Evolutionary conservation across 2,888 invertebrate species (phyloP), one percentile per base, ranked within the genome.

Genomic region (Slavum lentiscoides): DNA sequence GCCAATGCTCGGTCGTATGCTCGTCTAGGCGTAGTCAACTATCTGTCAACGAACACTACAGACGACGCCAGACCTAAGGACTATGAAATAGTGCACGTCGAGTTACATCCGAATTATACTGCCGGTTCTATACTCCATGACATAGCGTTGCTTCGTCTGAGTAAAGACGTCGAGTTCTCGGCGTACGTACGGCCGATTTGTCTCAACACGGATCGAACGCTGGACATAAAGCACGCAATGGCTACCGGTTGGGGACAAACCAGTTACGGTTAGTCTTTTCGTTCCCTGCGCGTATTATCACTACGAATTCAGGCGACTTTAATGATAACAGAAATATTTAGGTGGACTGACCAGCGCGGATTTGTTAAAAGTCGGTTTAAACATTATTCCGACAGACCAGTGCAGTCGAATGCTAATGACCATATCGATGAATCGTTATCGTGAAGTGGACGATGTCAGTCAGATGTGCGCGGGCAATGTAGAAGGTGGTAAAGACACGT

Each of bases 201-300:
- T 84, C 86, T 92, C 7, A 88, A 84, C 49, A 49, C 68, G 0
- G 17, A 55, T 11, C 23, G 5, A 2, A 21, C n/a, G 5, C 3
- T 59, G 3, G 37, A n/a, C 7, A 37, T 59, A 0, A 49, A 64
- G 17, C n/a, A 81, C 23, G 86, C 89, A 11, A 90, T 90, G 5
- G 91, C 90, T 0, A 89, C 89, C 59, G 92, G 92, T 8, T 92
- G 91, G 86, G 92, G 92, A 1, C 89, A 86, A 30, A 86, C 86
- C 0, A 85, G 84, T 6, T 85, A 84, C 61, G 86, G 86, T 64
- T 84, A 84, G 11, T 74, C n/a, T 6, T 7, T 39, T 39, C 39
- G 39, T 39, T 39, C 39, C 7, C 39, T 23, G 30, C 7, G 30
- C 30, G 11, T 55, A 30, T 19, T 17, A 53, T 23, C 17, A 9